These are phyloP conservation scores for Colletes collaris DNA, from an alignment of 2,888 invertebrate genomes.

Conservation along the genomic window DNA sequence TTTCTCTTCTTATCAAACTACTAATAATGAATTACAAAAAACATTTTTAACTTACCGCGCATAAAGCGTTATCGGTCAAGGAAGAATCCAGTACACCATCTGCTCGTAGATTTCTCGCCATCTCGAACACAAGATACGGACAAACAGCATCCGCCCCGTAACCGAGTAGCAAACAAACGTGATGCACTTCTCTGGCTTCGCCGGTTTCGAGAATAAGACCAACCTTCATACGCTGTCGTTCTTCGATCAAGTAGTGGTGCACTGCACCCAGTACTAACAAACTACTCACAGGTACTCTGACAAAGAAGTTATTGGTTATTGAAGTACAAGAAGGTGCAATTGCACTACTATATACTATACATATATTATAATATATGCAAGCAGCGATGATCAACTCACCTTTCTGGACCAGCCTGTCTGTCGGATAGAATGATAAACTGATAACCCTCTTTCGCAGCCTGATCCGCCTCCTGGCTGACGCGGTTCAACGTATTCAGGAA, in stretches of 20 bases:
- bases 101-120: slow-evolving; percentile 92
- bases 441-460: slow-evolving; percentile 90
- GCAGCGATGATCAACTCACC: slow-evolving; percentile 60
- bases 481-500: slow-evolving; percentile 91
- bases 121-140: slow-evolving; percentile 97
- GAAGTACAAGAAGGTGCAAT: neutral
- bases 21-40: too few relatives aligned
- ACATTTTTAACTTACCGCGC: slow-evolving; percentile 83
- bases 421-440: slow-evolving; percentile 96
- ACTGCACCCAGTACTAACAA: slow-evolving; percentile 95
- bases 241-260: slow-evolving; percentile 97
- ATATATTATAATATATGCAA: too few relatives aligned
- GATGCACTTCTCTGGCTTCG: slow-evolving; percentile 98
- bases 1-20: too few relatives aligned
- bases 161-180: slow-evolving; percentile 96
- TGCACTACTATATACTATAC: too few relatives aligned
- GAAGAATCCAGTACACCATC: slow-evolving; percentile 92
- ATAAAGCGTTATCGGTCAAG: slow-evolving; percentile 92
- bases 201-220: slow-evolving; percentile 97
- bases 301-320: neutral
- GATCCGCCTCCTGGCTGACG: slow-evolving; percentile 91
- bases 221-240: slow-evolving; percentile 97
- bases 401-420: slow-evolving; percentile 86
- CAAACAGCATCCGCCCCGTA: slow-evolving; percentile 99
- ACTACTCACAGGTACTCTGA: slow-evolving; percentile 90